A percentile compares a stretch with the other conserved stretches of the same genome.
phyloP scores from a whole-genome alignment of 2,797 vertebrate species.

The Oreonectes daqikongensis region DNA sequence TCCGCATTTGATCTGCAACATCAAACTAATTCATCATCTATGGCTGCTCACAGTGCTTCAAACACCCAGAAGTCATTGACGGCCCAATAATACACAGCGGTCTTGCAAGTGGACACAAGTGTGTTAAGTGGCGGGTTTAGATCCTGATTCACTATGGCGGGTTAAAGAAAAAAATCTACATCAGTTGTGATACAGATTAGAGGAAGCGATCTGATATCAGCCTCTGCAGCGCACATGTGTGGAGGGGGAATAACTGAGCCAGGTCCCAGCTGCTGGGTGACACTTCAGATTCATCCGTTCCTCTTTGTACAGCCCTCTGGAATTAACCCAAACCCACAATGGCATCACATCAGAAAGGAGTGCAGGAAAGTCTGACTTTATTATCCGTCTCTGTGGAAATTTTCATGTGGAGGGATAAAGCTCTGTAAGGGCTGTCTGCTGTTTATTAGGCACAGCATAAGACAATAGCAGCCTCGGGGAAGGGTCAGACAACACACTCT shows the following conservation, averaged over 20 bases:
- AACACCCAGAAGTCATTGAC: conserved; percentile 9
- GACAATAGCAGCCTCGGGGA: conserved; percentile 34
- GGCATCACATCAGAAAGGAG: conserved; percentile 88
- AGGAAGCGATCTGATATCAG: conserved; percentile 85
- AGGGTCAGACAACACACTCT: conserved; percentile 4
- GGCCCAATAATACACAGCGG: conserved; percentile 11
- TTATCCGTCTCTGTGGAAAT: conserved; percentile 81
- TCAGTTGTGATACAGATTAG: conserved; percentile 71
- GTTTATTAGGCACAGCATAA: conserved; percentile 35
- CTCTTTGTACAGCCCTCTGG: conserved; percentile 88
- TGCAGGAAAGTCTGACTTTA: conserved; percentile 79
- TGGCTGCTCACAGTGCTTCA: background rate
- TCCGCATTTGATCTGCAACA: conserved; percentile 30
- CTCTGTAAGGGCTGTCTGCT: conserved; percentile 32
- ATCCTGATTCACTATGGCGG: conserved; percentile 24
- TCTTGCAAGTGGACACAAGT: background rate
- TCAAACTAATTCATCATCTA: conserved; percentile 43
- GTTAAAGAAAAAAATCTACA: conserved; percentile 64
- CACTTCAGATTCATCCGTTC: conserved; percentile 89
- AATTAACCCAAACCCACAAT: conserved; percentile 89
- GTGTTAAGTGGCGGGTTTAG: conserved; percentile 17
- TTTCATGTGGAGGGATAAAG: conserved; percentile 68
- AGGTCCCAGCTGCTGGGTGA: conserved; percentile 85
- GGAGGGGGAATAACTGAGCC: conserved; percentile 47
- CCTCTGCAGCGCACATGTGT: conserved; percentile 91